A percentile compares a stretch with the other conserved stretches of the same genome.
Evolutionary conservation across 2,113 vertebrate species (phyloP).

Genomic region (Pollimyrus isidori): DNA sequence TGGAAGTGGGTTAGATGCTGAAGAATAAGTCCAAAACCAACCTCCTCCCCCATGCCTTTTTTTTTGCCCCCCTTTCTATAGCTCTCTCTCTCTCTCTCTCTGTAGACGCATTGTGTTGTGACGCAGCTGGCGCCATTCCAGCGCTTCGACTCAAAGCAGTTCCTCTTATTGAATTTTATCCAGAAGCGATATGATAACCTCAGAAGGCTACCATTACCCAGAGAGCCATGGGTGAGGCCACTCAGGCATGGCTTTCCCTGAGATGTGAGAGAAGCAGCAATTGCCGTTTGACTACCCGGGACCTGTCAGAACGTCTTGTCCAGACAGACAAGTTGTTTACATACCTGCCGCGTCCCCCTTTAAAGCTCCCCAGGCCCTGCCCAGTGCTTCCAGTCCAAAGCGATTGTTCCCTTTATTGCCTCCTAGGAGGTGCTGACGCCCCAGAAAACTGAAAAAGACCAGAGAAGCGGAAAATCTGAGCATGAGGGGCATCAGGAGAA

Average conservation of each 20-base stretch:
- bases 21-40: constrained; percentile 48
- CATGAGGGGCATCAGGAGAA: neutral
- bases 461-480: neutral
- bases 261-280: constrained; percentile 55
- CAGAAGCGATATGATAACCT: constrained; percentile 73
- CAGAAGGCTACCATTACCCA: constrained; percentile 68
- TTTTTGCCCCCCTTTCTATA: neutral
- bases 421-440: constrained; percentile 41
- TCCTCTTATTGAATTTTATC: constrained; percentile 73
- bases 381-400: constrained; percentile 24
- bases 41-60: neutral
- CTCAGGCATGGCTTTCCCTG: constrained; percentile 52
- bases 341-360: constrained; percentile 36
- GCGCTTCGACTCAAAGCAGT: constrained; percentile 58
- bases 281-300: constrained; percentile 53
- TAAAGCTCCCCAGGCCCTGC: neutral
- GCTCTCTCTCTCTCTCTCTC: constrained; percentile 16
- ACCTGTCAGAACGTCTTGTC: constrained; percentile 45
- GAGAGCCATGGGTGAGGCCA: constrained; percentile 62
- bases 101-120: constrained; percentile 37
- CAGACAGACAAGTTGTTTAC: constrained; percentile 54
- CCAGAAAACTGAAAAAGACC: constrained; percentile 14
- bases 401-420: constrained; percentile 33
- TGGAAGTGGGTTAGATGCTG: constrained; percentile 48
- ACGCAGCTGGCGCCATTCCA: constrained; percentile 61